Evolutionary conservation across 2,888 invertebrate species (phyloP), one percentile per base, ranked within the genome.

Genomic region (Lydus trimaculatus): DNA sequence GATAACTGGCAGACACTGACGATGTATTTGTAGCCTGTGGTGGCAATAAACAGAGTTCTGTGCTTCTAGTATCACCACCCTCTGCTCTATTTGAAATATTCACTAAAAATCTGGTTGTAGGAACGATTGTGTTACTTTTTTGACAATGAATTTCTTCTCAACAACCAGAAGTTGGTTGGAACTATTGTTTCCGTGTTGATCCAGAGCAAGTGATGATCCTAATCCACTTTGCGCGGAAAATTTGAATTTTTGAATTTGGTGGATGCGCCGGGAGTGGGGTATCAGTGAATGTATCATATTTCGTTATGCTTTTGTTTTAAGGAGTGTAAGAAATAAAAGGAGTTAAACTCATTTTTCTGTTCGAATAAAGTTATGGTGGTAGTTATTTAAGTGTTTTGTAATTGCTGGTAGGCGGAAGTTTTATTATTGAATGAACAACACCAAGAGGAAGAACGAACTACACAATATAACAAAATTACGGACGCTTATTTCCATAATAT

Each of bases 401-500:
- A 11, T 17, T 23, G 23, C 23, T 23, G 13, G 23, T 52, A 11
- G 20, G 7, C 13, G 23, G 52, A 11, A 23, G 20, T 6, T 52
- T 43, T 43, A 17, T n/a, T n/a, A 17, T 43, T 17, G 43, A 1
- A 43, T 17, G 43, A 39, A 39, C 15, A 15, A 39, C 33, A 8
- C 6, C 28, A 6, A 28, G 2, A 33, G 33, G 5, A 52, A 43
- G 9, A 52, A 52, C 31, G 20, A 43, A 63, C 63, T 48, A 25
- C 61, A 65, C 69, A 61, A 69, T 66, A 48, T 70, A 70, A 70
- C 70, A 43, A 66, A 70, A 70, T 70, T n/a, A n/a, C n/a, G n/a
- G n/a, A n/a, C n/a, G 70, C 70, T 58, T 62, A 66, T 66, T 70
- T 70, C 70, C 70, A 70, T 70, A 70, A 70, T 70, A 70, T 66